A percentile compares a stretch with the other conserved stretches of the same genome.
These are phyloP conservation scores for Chrysomela aeneicollis DNA, from an alignment of 2,888 invertebrate genomes.

Conservation along the genomic window DNA sequence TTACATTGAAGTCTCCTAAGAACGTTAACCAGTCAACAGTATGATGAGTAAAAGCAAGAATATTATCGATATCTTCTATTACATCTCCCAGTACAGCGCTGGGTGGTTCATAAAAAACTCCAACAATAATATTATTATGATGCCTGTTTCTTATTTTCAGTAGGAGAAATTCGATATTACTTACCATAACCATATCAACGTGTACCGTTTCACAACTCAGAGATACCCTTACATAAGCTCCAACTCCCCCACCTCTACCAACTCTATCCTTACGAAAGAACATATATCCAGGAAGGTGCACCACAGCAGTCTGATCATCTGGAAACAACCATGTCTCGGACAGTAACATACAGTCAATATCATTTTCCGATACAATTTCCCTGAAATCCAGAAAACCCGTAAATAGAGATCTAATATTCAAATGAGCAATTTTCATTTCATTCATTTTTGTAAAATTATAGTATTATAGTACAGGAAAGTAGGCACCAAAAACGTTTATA, in stretches of 20 bases:
- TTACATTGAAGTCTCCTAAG: conserved; percentile 26
- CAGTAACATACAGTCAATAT: conserved; percentile 21
- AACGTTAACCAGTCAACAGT: conserved; percentile 20
- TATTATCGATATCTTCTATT: conserved; percentile 26
- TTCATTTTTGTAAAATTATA: conserved; percentile 2
- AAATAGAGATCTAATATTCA: too few relatives aligned
- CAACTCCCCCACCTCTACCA: conserved; percentile 22
- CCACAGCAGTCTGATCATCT: neutral
- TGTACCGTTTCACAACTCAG: conserved; percentile 9
- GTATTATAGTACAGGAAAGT: conserved; percentile 9
- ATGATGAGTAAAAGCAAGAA: conserved; percentile 17
- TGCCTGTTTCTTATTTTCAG: conserved; percentile 10
- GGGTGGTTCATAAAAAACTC: conserved; percentile 27
- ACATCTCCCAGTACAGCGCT: conserved; percentile 8
- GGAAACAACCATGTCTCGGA: conserved; percentile 24
- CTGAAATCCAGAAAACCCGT: too few relatives aligned
- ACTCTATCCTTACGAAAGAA: conserved; percentile 13
- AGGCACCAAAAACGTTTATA: neutral
- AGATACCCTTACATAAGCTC: conserved; percentile 13
- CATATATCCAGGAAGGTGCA: conserved; percentile 6
- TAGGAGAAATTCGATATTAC: conserved; percentile 16
- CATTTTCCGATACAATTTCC: conserved; percentile 10
- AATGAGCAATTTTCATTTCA: conserved; percentile 4
- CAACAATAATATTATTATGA: conserved; percentile 7
- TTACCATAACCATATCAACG: conserved; percentile 7